phyloP scores from a whole-genome alignment of 2,888 invertebrate genomes.

The Pomacea canaliculata region DNA sequence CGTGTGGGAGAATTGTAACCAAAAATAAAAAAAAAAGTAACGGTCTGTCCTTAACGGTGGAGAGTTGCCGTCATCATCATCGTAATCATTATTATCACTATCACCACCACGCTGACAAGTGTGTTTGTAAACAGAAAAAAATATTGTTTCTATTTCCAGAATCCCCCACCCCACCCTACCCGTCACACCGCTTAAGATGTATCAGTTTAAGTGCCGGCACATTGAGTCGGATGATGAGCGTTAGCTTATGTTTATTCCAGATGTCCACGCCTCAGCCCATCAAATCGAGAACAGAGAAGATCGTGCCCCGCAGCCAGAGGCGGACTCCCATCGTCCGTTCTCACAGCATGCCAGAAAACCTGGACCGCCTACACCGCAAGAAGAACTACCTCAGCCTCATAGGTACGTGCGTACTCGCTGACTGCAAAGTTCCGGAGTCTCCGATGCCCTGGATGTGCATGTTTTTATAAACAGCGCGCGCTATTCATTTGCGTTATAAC shows the following conservation, averaged over 20 bases:
- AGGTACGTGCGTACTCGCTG: conserved; percentile 35
- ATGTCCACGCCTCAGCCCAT: conserved; percentile 67
- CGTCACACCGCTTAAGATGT: no score
- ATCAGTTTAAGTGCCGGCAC: no score
- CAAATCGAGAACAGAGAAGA: conserved; percentile 50
- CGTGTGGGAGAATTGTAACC: background rate
- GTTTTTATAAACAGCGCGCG: no score
- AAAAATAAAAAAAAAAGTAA: no score
- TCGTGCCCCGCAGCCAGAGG: background rate
- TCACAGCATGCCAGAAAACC: conserved; percentile 69
- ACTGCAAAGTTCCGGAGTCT: no score
- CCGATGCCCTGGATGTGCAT: no score
- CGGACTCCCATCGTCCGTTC: conserved; percentile 44
- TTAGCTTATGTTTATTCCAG: conserved; percentile 39
- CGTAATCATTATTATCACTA: background rate
- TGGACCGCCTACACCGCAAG: conserved; percentile 60
- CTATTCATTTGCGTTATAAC: no score
- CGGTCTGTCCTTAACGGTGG: no score
- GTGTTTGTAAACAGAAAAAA: no score
- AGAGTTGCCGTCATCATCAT: background rate
- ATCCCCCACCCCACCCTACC: background rate
- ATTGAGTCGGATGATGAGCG: no score
- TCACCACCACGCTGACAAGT: no score
- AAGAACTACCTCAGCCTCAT: conserved; percentile 50
- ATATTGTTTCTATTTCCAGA: no score